phyloP scores from a whole-genome alignment of 2,113 vertebrate species.

The Microcebus murinus region DNA sequence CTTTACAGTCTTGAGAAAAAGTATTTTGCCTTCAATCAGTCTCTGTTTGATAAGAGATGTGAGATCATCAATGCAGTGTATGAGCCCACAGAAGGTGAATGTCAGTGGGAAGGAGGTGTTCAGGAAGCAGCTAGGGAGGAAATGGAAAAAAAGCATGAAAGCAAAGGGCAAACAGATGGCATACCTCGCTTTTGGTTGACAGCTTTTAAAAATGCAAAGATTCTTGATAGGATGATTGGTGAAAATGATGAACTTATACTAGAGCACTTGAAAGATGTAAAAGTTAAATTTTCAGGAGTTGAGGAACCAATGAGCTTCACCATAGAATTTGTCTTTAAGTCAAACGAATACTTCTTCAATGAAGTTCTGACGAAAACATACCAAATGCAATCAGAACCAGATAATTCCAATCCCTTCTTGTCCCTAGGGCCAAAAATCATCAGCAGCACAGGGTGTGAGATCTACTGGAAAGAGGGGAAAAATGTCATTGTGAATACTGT shows the following conservation, averaged over 20 bases:
- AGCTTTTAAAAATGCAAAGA: neutral
- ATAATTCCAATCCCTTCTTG: neutral
- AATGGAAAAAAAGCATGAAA: neutral
- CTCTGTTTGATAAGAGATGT: slow-evolving; percentile 2
- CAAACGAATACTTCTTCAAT: neutral
- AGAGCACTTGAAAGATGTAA: neutral
- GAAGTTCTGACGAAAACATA: neutral
- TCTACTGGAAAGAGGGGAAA: neutral
- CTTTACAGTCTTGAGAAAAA: neutral
- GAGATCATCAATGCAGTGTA: neutral
- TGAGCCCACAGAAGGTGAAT: neutral
- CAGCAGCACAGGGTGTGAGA: neutral
- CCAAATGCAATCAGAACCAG: neutral
- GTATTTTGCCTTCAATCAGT: neutral
- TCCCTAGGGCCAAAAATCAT: neutral
- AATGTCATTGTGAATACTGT: neutral
- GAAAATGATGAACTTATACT: neutral
- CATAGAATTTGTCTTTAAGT: neutral
- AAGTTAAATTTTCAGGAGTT: neutral
- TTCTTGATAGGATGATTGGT: neutral
- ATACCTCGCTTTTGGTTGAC: neutral
- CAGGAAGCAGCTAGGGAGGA: neutral
- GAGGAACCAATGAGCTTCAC: neutral
- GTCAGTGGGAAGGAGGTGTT: neutral
- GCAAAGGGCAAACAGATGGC: neutral